These are phyloP conservation scores for Popillia japonica DNA, from an alignment of 1,140 invertebrate genomes.

Conservation along the genomic window DNA sequence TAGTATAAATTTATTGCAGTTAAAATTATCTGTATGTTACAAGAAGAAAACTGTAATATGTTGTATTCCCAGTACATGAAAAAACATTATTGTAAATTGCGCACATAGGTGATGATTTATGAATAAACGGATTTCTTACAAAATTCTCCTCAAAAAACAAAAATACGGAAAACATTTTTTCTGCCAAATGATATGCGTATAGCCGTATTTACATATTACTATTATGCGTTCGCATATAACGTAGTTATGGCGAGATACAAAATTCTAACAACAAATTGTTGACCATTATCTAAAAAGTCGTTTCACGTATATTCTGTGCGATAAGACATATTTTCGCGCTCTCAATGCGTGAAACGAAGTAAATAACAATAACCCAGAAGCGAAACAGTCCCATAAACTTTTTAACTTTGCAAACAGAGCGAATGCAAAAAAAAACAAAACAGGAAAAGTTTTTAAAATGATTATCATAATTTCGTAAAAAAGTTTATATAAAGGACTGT, in stretches of 20 bases:
- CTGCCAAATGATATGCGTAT: no score
- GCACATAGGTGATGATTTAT: no score
- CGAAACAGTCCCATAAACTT: conserved; percentile 23
- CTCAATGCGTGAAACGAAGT: conserved; percentile 20
- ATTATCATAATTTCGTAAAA: conserved; percentile 30
- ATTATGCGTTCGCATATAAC: background rate
- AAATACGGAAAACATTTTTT: no score
- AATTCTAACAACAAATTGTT: conserved; percentile 7
- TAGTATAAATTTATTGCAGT: no score
- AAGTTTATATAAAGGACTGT: conserved; percentile 1
- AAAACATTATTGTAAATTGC: no score
- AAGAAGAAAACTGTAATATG: no score
- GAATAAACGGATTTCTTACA: no score
- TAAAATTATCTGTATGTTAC: no score
- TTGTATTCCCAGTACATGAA: no score
- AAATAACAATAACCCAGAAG: conserved; percentile 11
- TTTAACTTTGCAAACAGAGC: conserved; percentile 23
- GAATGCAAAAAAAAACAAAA: conserved; percentile 13
- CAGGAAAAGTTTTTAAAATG: conserved; percentile 20
- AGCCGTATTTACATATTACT: no score
- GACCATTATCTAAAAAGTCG: background rate
- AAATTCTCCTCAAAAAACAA: no score
- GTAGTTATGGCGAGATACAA: background rate
- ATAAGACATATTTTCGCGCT: background rate
- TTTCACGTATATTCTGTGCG: background rate